phyloP scores from a whole-genome alignment of 64 coral and sea anemone species.

The Orbicella faveolata region DNA sequence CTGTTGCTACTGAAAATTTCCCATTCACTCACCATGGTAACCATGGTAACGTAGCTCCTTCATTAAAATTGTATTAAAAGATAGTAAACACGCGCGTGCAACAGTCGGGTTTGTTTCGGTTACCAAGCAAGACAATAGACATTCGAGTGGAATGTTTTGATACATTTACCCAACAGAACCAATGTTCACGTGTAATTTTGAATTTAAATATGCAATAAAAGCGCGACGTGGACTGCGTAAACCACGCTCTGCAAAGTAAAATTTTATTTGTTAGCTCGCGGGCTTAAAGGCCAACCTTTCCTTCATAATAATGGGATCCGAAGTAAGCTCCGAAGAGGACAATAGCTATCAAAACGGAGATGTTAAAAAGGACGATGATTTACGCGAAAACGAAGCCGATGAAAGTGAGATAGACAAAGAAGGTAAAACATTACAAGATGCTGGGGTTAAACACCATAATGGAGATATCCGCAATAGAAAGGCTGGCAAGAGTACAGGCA shows the following conservation, averaged over 20 bases:
- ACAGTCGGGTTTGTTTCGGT: not conserved
- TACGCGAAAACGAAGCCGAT: too few species aligned
- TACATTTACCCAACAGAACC: not conserved
- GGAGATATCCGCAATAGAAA: too few species aligned
- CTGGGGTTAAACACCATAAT: too few species aligned
- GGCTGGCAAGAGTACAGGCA: not conserved
- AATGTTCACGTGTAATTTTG: slow-evolving; percentile 45
- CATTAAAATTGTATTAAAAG: not conserved
- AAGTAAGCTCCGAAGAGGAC: not conserved
- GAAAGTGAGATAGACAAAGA: too few species aligned
- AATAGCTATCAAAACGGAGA: slow-evolving; percentile 6
- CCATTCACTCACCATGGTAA: not conserved
- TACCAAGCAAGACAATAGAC: not conserved
- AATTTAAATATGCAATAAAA: slow-evolving; percentile 18
- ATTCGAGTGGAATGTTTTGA: not conserved
- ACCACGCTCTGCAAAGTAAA: not conserved
- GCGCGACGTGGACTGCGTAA: slow-evolving; percentile 13
- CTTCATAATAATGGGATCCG: slow-evolving; percentile 4
- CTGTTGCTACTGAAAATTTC: too few species aligned
- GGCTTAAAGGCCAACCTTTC: not conserved
- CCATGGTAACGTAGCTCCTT: not conserved
- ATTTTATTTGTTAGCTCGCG: not conserved
- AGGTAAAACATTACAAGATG: too few species aligned
- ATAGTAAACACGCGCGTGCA: not conserved
- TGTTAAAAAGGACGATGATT: too few species aligned